phyloP scores from a whole-genome alignment of 2,797 vertebrate species.

The Lophotriccus pileatus region DNA sequence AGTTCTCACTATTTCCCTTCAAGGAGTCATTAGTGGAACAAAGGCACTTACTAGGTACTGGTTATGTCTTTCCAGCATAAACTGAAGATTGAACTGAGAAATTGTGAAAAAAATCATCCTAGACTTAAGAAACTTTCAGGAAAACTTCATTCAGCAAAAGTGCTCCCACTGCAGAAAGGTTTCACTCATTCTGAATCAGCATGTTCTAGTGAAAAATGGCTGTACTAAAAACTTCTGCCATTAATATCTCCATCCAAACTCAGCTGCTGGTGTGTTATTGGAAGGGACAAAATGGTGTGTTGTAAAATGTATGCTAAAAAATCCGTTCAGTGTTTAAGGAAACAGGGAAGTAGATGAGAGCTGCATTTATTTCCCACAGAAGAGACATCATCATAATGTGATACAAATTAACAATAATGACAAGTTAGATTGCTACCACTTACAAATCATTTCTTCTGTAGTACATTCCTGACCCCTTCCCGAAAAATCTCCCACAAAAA shows the following conservation, averaged over 20 bases:
- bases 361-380: background rate
- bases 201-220: background rate
- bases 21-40: background rate
- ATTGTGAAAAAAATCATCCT: background rate
- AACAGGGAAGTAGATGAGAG: background rate
- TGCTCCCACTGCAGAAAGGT: background rate
- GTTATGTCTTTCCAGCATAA: background rate
- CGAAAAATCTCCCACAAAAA: background rate
- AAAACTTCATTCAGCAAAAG: background rate
- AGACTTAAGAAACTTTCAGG: background rate
- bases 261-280: background rate
- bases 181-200: background rate
- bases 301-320: background rate
- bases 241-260: background rate
- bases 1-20: background rate
- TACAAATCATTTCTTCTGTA: background rate
- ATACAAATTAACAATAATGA: background rate
- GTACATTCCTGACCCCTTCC: background rate
- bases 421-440: constrained; percentile 2
- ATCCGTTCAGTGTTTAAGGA: background rate
- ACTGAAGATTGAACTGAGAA: background rate
- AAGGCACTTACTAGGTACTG: too few relatives aligned
- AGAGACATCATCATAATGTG: background rate
- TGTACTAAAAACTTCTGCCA: background rate
- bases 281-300: background rate